Percentiles rank a stretch among this genome's conserved stretches.
Evolutionary conservation across 2,113 vertebrate genomes (phyloP).

Genomic region (Cacatua alba): DNA sequence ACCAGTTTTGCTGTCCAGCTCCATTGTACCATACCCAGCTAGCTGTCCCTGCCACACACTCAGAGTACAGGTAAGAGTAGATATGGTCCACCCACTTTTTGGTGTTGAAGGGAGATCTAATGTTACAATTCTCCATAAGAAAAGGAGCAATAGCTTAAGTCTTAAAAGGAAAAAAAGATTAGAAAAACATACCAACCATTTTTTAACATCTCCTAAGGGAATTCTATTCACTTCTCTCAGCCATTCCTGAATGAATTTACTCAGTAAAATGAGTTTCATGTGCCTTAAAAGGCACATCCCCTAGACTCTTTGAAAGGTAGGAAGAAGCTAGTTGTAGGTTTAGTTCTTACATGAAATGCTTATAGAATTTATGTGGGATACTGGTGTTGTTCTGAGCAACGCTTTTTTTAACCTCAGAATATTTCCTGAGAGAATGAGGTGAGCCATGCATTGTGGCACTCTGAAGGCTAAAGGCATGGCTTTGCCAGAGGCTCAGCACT

Average conservation of each 20-base stretch:
- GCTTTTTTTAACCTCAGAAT: neutral
- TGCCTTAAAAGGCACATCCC: neutral
- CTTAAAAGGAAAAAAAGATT: neutral
- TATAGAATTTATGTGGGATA: neutral
- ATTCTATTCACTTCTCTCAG: neutral
- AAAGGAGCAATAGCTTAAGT: neutral
- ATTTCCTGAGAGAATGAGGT: neutral
- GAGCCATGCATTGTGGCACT: neutral
- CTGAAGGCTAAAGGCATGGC: neutral
- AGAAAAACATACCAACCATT: neutral
- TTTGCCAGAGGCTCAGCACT: neutral
- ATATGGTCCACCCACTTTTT: conserved; percentile 52
- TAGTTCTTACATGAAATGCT: neutral
- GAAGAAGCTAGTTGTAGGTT: neutral
- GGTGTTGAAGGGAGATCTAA: neutral
- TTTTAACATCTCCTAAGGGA: neutral
- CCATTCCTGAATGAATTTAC: neutral
- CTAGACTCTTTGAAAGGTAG: neutral
- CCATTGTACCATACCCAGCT: conserved; percentile 77
- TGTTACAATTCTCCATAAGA: neutral
- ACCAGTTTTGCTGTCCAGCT: conserved; percentile 78
- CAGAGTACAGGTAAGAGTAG: conserved; percentile 82
- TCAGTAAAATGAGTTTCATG: neutral
- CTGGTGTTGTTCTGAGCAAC: neutral
- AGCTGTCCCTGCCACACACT: conserved; percentile 78